phyloP scores from a whole-genome alignment of 1,140 invertebrate genomes.

The Pseudomyrmex flavicornis region DNA sequence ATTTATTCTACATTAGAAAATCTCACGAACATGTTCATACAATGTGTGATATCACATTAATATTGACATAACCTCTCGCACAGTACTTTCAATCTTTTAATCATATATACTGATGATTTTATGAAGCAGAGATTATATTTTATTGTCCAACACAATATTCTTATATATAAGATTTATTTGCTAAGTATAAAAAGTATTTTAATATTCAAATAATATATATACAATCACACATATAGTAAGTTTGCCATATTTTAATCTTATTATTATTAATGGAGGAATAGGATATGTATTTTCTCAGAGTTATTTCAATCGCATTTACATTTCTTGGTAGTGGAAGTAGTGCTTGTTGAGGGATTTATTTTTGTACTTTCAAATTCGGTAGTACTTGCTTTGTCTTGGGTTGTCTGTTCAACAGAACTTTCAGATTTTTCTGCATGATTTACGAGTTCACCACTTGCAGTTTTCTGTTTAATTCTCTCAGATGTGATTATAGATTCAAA shows the following conservation, averaged over 20 bases:
- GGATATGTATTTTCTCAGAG: too few species aligned
- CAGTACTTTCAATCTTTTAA: slow-evolving; percentile 15
- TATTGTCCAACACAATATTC: neutral
- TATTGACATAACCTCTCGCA: slow-evolving; percentile 30
- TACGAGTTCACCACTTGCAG: neutral
- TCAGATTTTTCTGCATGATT: neutral
- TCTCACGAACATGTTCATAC: neutral
- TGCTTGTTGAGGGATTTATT: neutral
- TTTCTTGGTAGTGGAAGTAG: neutral
- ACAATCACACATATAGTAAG: neutral
- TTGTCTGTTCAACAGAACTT: neutral
- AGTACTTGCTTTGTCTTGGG: neutral
- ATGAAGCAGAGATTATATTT: neutral
- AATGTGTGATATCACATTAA: neutral
- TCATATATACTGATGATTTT: neutral
- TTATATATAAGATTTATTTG: neutral
- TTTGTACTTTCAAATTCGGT: neutral
- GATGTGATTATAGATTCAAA: neutral
- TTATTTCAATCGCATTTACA: neutral
- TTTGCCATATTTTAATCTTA: neutral
- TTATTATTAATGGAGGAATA: neutral
- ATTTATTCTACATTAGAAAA: neutral
- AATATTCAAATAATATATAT: neutral
- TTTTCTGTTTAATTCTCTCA: neutral
- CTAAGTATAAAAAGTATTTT: slow-evolving; percentile 37